Evolutionary conservation across 2,797 vertebrate species (phyloP).

Genomic region (Sciurus carolinensis): DNA sequence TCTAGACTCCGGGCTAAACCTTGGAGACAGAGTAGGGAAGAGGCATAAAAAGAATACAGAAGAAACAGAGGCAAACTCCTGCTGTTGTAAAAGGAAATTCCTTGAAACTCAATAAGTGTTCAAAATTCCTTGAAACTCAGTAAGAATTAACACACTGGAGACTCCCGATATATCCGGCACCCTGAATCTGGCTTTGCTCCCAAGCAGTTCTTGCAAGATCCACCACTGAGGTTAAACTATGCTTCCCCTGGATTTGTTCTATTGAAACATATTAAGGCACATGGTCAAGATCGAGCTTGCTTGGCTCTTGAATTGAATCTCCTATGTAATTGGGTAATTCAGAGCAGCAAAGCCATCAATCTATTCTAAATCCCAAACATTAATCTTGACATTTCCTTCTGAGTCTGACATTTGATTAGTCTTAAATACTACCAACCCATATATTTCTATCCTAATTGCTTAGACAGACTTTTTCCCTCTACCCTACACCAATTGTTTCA

Average conservation of each 20-base stretch:
- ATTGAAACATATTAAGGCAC: not conserved
- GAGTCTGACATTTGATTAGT: not conserved
- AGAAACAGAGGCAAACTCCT: not conserved
- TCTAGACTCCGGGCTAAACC: not conserved
- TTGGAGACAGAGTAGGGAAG: not conserved
- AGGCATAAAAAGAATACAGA: not conserved
- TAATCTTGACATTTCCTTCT: constrained; percentile 20
- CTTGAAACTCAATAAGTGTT: not conserved
- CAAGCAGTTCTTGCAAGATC: rapidly evolving
- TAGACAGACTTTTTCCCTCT: not conserved
- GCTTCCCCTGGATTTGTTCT: not conserved
- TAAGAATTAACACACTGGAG: not conserved
- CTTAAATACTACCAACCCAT: not conserved
- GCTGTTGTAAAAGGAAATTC: not conserved
- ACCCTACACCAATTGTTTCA: not conserved
- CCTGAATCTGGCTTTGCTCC: not conserved
- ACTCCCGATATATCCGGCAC: not conserved
- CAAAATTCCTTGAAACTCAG: constrained; percentile 26
- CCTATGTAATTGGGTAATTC: not conserved
- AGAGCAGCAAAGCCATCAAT: not conserved
- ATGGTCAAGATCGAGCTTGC: not conserved
- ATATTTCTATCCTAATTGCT: not conserved
- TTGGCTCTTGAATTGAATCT: not conserved
- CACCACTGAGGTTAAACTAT: not conserved
- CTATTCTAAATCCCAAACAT: not conserved